Evolutionary conservation across 2,113 vertebrate genomes (phyloP).

Genomic region (Scytalopus superciliaris): DNA sequence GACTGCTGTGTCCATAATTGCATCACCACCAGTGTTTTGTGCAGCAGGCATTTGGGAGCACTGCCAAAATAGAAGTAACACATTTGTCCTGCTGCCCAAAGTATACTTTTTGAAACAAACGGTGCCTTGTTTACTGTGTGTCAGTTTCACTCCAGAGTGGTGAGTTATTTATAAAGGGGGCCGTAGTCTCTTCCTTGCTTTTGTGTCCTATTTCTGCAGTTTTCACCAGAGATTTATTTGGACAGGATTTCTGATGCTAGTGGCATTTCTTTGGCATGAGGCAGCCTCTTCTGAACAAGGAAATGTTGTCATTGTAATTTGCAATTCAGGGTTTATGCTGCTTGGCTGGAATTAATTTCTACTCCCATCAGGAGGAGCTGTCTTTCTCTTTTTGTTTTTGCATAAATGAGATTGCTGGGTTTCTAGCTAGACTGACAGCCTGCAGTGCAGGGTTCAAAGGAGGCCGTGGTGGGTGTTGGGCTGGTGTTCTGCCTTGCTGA

Average conservation of each 20-base stretch:
- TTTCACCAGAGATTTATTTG: neutral
- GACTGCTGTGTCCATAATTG: neutral
- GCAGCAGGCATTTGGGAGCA: neutral
- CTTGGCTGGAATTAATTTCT: constrained; percentile 26
- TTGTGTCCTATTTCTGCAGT: neutral
- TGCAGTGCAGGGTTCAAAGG: neutral
- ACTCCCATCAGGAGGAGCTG: constrained; percentile 28
- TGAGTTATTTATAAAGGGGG: neutral
- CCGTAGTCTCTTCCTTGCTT: neutral
- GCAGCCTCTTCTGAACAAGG: neutral
- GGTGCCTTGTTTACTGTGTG: neutral
- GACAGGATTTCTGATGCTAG: neutral
- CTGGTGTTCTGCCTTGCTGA: neutral
- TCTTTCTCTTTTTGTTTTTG: constrained; percentile 18
- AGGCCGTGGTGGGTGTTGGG: neutral
- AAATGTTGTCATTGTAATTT: neutral
- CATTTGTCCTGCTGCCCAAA: neutral
- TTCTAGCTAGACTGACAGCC: neutral
- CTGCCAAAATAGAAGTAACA: neutral
- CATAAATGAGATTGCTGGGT: neutral
- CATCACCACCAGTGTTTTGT: neutral
- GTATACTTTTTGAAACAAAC: neutral
- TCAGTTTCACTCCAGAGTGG: neutral
- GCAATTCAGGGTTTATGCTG: constrained; percentile 12
- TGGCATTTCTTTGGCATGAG: neutral